phyloP scores from a whole-genome alignment of 1,140 invertebrate genomes.

The Drosophila arawakana region DNA sequence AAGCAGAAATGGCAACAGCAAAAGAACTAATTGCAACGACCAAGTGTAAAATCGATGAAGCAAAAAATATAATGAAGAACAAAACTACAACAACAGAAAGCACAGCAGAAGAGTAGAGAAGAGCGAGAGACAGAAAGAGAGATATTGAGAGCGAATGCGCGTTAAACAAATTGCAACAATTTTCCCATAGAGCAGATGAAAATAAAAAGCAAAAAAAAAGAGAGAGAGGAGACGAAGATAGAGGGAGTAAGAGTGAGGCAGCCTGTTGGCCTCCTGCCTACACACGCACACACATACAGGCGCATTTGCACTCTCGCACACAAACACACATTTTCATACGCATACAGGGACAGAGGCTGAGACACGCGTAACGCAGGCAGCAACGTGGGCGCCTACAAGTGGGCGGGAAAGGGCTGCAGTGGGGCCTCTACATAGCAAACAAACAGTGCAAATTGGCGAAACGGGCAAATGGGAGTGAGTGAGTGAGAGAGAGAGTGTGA shows the following conservation, averaged over 20 bases:
- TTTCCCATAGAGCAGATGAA: slow-evolving; percentile 36
- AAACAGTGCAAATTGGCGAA: slow-evolving; percentile 65
- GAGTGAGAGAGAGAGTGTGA: slow-evolving; percentile 5
- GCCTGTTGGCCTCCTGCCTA: slow-evolving; percentile 62
- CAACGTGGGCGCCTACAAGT: slow-evolving; percentile 80
- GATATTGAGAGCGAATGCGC: slow-evolving; percentile 54
- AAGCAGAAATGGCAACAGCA: slow-evolving; percentile 57
- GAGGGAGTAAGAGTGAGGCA: slow-evolving; percentile 37
- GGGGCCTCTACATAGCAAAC: slow-evolving; percentile 35
- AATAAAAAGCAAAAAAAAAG: slow-evolving; percentile 17
- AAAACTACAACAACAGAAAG: slow-evolving; percentile 61
- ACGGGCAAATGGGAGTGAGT: slow-evolving; percentile 22
- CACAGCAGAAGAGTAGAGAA: background rate
- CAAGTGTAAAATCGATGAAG: slow-evolving; percentile 80
- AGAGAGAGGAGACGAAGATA: background rate
- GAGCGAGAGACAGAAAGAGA: slow-evolving; percentile 14
- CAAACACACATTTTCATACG: background rate
- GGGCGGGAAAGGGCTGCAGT: slow-evolving; percentile 52
- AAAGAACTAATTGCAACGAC: slow-evolving; percentile 81
- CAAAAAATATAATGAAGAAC: slow-evolving; percentile 66
- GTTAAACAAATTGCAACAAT: slow-evolving; percentile 74
- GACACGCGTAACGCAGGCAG: slow-evolving; percentile 38
- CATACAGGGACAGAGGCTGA: slow-evolving; percentile 4
- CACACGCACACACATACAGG: slow-evolving; percentile 28
- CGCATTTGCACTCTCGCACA: background rate